A percentile compares a stretch with the other conserved stretches of the same genome.
These are phyloP conservation scores for Neofelis nebulosa DNA, from an alignment of 2,113 vertebrate species.

Conservation along the genomic window DNA sequence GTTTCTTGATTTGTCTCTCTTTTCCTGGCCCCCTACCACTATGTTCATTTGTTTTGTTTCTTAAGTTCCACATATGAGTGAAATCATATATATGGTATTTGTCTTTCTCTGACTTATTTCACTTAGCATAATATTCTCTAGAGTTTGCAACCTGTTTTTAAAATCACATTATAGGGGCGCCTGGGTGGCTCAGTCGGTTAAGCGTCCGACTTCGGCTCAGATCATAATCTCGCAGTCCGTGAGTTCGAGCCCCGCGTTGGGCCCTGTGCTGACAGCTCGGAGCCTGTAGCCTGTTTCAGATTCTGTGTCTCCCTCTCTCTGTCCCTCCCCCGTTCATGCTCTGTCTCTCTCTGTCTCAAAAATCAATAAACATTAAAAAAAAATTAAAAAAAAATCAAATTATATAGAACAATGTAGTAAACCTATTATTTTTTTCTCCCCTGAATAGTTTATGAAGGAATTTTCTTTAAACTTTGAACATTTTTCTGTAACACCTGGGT, in stretches of 20 bases:
- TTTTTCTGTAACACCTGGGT: neutral
- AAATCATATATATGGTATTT: neutral
- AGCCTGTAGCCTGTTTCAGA: too few relatives aligned
- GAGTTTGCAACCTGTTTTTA: neutral
- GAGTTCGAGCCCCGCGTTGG: too few relatives aligned
- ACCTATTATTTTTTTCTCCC: neutral
- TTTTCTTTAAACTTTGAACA: neutral
- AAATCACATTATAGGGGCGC: neutral
- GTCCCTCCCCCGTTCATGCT: too few relatives aligned
- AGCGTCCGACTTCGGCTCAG: too few relatives aligned
- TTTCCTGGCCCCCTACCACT: too few relatives aligned
- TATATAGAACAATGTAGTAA: neutral
- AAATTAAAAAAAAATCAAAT: neutral
- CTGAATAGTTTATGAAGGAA: neutral
- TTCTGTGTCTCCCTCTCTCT: too few relatives aligned
- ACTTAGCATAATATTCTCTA: neutral
- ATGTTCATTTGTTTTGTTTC: neutral
- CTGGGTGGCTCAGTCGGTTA: too few relatives aligned
- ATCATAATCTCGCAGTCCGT: too few relatives aligned
- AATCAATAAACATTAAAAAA: too few relatives aligned
- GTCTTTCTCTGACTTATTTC: neutral
- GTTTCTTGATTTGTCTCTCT: neutral
- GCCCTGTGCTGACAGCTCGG: too few relatives aligned
- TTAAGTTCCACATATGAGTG: neutral
- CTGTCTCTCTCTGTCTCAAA: too few relatives aligned